Evolutionary conservation across 64 coral and sea anemone species (phyloP), one percentile per base, ranked within the genome.

Genomic region (Pachyseris speciosa): DNA sequence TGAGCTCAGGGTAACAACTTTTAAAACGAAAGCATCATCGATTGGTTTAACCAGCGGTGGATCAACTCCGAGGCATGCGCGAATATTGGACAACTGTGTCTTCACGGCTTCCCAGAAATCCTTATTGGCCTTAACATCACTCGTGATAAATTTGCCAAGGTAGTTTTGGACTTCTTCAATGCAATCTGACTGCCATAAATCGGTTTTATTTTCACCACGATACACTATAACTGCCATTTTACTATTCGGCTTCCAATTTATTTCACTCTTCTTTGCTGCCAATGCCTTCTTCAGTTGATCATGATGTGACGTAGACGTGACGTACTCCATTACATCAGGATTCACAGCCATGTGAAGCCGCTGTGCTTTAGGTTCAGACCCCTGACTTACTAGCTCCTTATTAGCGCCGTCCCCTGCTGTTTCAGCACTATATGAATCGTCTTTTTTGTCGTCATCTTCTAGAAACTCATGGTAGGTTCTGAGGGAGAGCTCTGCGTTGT

Each of bases 311-410:
- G 91, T 79, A 41, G 60, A 25, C 38, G 47, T 80, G 15, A 80
- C 32, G 72, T 44, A 80, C 51, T 86, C 83, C 90, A 92, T 92
- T 51, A 67, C 85, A 34, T 92, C 81, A 19, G 90, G n/a, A 32
- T 93, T 84, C 22, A 93, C 91, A 31, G 34, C 30, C 61, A 93
- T 80, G 19, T 74, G 78, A 15, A 87, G 34, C 58, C 87, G 63
- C 63, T 80, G 72, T 66, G 40, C 41, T 39, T 45, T 27, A 4
- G 69, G 8, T 26, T 42, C 44, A 27, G 42, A 29, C 10, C 44
- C 19, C 72, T 75, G 42, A 24, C 44, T 75, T n/a, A 6, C 42
- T 48, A 12, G 39, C n/a, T n/a, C n/a, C n/a, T n/a, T n/a, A n/a
- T n/a, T n/a, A n/a, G n/a, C n/a, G n/a, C n/a, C n/a, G n/a, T n/a